Evolutionary conservation across 2,797 vertebrate species (phyloP).

Genomic region (Cuculus canorus): DNA sequence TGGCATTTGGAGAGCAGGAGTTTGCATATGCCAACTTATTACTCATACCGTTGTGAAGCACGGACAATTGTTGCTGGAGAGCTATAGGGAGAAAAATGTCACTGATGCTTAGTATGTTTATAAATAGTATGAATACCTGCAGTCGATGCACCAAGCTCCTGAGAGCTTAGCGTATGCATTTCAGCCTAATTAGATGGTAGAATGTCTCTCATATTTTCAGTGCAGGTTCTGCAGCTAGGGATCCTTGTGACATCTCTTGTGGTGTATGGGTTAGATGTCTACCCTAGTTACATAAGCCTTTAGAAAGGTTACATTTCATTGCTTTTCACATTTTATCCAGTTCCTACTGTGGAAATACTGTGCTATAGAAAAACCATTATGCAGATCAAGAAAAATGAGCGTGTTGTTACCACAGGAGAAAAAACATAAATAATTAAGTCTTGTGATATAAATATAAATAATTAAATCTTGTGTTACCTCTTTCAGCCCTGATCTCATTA

Average conservation of each 20-base stretch:
- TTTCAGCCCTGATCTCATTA: conserved; percentile 71
- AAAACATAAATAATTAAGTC: conserved; percentile 64
- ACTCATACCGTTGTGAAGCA: background rate
- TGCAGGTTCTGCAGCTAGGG: background rate
- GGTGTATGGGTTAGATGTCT: background rate
- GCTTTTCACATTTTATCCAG: conserved; percentile 8
- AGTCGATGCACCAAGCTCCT: background rate
- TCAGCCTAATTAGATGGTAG: background rate
- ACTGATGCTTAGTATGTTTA: background rate
- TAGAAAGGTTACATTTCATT: conserved; percentile 32
- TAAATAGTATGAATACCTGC: background rate
- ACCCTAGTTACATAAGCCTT: background rate
- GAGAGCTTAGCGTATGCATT: background rate
- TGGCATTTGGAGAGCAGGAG: background rate
- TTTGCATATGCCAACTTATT: background rate
- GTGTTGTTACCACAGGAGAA: background rate
- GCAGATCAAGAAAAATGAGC: conserved; percentile 9
- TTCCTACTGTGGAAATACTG: background rate
- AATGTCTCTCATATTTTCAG: background rate
- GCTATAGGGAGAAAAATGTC: background rate
- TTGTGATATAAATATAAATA: conserved; percentile 36
- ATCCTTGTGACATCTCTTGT: background rate
- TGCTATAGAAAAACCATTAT: background rate
- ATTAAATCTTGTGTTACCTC: conserved; percentile 51
- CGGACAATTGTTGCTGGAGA: background rate